phyloP scores from a whole-genome alignment of 2,113 vertebrate genomes.

The Sisor rabdophorus region DNA sequence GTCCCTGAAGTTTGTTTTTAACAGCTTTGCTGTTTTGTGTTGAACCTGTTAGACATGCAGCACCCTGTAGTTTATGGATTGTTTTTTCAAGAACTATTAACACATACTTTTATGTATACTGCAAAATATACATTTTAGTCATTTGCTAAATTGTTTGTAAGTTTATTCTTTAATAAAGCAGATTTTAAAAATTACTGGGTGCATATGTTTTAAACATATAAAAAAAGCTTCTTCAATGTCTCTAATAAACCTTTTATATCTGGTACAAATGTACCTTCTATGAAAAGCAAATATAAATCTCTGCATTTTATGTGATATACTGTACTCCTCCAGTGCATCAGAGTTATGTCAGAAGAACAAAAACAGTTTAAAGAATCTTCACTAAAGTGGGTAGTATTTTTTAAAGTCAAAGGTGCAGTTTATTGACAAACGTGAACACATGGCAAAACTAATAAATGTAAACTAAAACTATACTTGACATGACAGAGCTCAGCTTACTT shows the following conservation, averaged over 20 bases:
- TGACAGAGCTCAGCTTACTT: too few species aligned
- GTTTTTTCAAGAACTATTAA: neutral
- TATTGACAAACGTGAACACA: too few species aligned
- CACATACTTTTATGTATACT: neutral
- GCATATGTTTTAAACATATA: neutral
- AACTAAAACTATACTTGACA: too few species aligned
- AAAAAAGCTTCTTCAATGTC: too few species aligned
- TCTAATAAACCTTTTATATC: neutral
- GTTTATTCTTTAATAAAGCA: neutral
- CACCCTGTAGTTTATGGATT: neutral
- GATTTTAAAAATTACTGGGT: too few species aligned
- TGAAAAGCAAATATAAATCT: neutral
- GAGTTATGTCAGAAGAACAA: neutral
- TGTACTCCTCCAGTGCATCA: neutral
- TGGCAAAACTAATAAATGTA: too few species aligned
- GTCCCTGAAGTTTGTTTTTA: neutral
- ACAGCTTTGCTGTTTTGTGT: slow-evolving; percentile 5
- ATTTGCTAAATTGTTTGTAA: neutral
- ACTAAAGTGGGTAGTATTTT: neutral
- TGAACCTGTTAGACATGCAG: neutral
- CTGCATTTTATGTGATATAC: neutral
- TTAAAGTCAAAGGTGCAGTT: too few species aligned
- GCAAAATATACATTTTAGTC: neutral
- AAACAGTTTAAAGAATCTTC: neutral
- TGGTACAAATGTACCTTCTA: too few species aligned